phyloP scores from a whole-genome alignment of 2,113 vertebrate species.

The Nestor notabilis region DNA sequence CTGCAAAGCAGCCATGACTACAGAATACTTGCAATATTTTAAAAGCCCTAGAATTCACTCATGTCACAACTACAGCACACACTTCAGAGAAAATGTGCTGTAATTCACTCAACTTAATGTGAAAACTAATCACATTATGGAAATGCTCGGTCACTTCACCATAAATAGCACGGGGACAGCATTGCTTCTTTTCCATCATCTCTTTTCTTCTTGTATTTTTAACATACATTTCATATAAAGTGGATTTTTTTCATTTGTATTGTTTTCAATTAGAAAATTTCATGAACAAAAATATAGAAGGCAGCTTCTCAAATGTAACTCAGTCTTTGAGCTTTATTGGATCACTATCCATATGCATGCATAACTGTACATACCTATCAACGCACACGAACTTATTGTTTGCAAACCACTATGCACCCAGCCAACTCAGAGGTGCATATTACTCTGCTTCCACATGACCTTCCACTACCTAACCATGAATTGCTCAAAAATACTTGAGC shows the following conservation, averaged over 20 bases:
- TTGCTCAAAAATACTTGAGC: neutral
- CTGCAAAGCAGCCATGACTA: neutral
- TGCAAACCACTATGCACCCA: neutral
- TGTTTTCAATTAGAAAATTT: neutral
- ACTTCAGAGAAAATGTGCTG: neutral
- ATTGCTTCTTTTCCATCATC: neutral
- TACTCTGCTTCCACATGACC: fast-evolving
- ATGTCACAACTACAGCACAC: neutral
- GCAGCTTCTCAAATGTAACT: neutral
- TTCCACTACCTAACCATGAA: neutral
- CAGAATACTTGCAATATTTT: neutral
- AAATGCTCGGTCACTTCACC: neutral
- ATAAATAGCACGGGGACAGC: neutral
- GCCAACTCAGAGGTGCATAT: neutral
- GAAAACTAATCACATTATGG: neutral
- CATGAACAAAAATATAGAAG: neutral
- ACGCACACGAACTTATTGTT: fast-evolving
- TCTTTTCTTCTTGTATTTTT: neutral
- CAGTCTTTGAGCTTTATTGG: neutral
- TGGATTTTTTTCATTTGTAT: neutral
- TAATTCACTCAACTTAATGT: neutral
- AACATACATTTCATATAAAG: neutral
- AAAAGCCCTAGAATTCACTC: neutral
- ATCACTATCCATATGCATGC: neutral
- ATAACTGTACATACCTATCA: neutral